A percentile compares a stretch with the other conserved stretches of the same genome.
phyloP scores from a whole-genome alignment of 30 jellyfish, hydroid and myxozoan genomes.

The Rhopilema esculentum region DNA sequence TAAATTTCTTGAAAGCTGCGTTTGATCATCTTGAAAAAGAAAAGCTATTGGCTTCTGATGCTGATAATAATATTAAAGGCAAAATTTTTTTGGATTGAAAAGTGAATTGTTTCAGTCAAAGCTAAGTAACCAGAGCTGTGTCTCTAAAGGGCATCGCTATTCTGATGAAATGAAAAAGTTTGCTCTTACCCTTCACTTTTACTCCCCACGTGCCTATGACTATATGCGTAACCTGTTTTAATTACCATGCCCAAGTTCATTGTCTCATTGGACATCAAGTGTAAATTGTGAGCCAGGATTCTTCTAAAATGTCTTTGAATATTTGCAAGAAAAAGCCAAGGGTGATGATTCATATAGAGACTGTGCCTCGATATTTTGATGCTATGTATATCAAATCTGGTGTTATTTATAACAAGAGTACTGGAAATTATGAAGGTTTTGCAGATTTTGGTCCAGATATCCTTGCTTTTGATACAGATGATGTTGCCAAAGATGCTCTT shows the following conservation, averaged over 20 bases:
- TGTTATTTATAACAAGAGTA: neutral
- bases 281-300: constrained; percentile 72
- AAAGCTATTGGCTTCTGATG: neutral
- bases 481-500: constrained; percentile 28
- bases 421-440: constrained; percentile 17
- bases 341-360: neutral
- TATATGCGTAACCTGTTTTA: constrained; percentile 2
- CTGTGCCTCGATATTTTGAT: constrained; percentile 35
- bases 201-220: constrained; percentile 65
- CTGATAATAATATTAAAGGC: neutral
- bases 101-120: constrained; percentile 21
- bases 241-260: constrained; percentile 61
- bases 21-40: too few relatives aligned
- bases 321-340: constrained; percentile 10
- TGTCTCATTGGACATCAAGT: constrained; percentile 26
- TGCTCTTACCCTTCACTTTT: constrained; percentile 40
- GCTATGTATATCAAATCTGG: constrained; percentile 31
- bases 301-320: neutral
- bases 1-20: neutral
- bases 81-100: constrained; percentile 50
- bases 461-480: neutral
- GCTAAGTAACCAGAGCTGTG: neutral
- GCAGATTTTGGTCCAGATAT: constrained; percentile 3
- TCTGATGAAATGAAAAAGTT: constrained; percentile 43
- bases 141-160: neutral